Conservation (phyloP, 2,888 invertebrate species). For the Eulithis prunata region DNA sequence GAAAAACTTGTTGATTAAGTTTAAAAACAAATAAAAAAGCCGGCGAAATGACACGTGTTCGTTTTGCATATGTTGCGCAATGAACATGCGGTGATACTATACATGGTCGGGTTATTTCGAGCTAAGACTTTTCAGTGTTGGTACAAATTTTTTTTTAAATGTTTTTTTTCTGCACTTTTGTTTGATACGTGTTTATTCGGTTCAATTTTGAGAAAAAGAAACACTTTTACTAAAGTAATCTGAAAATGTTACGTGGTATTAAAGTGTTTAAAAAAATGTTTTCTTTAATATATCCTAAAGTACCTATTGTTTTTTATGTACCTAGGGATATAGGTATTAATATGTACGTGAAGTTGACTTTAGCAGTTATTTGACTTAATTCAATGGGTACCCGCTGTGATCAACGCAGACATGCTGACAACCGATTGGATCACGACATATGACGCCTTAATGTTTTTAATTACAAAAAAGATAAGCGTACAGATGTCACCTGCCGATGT, state of each 20-base stretch:
- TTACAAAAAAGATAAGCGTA: slow-evolving; percentile 63
- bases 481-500: slow-evolving; percentile 75
- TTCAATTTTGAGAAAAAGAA: no score
- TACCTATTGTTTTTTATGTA: no score
- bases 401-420: slow-evolving; percentile 23
- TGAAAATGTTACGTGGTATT: no score
- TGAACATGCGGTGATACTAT: slow-evolving; percentile 39
- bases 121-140: neutral
- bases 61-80: slow-evolving; percentile 58
- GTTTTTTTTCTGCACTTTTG: no score
- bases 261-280: no score
- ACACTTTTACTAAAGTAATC: no score
- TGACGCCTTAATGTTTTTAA: slow-evolving; percentile 70
- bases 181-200: no score
- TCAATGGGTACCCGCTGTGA: slow-evolving; percentile 17
- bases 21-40: slow-evolving; percentile 37
- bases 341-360: neutral
- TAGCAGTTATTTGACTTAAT: neutral
- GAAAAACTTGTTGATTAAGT: slow-evolving; percentile 36
- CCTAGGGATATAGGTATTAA: no score
- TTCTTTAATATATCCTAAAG: no score
- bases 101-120: slow-evolving; percentile 8
- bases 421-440: slow-evolving; percentile 71
- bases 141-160: no score
- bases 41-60: slow-evolving; percentile 56